phyloP scores from a whole-genome alignment of 2,797 vertebrate genomes.

The Peromyscus nudipes region DNA sequence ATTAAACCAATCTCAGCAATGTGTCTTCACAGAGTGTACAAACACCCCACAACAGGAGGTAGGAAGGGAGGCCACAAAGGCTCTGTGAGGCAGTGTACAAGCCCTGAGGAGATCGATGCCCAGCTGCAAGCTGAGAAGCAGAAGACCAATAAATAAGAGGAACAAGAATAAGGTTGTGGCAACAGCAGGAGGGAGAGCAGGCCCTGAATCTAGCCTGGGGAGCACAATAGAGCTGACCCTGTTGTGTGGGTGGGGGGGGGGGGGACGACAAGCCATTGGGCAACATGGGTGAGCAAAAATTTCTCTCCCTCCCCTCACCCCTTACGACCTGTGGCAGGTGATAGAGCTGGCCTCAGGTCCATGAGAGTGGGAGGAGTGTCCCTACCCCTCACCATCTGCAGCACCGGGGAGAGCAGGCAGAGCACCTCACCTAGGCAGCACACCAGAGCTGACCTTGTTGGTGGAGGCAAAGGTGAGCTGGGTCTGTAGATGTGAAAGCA shows the following conservation, averaged over 20 bases:
- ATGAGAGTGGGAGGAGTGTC: no score
- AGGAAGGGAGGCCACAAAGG: constrained; percentile 98
- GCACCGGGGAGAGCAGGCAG: no score
- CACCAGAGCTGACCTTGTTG: background rate
- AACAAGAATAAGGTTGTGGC: background rate
- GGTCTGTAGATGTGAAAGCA: background rate
- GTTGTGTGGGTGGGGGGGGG: no score
- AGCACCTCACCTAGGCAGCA: no score
- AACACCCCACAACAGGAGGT: constrained; percentile 85
- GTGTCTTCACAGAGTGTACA: background rate
- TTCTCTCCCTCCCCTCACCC: no score
- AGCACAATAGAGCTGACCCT: background rate
- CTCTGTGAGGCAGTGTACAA: constrained; percentile 96
- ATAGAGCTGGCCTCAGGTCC: no score
- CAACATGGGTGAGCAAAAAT: no score
- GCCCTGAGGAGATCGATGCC: constrained; percentile 98
- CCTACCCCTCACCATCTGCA: no score
- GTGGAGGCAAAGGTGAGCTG: background rate
- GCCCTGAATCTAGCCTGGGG: background rate
- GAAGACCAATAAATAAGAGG: constrained; percentile 89
- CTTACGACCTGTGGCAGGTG: no score
- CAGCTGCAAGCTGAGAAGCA: constrained; percentile 99
- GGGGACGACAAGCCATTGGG: no score
- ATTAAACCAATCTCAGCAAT: background rate
- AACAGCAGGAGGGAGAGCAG: background rate